Evolutionary conservation across 1,140 invertebrate species (phyloP), one percentile per base, ranked within the genome.

Genomic region (Meloidogyne exigua): DNA sequence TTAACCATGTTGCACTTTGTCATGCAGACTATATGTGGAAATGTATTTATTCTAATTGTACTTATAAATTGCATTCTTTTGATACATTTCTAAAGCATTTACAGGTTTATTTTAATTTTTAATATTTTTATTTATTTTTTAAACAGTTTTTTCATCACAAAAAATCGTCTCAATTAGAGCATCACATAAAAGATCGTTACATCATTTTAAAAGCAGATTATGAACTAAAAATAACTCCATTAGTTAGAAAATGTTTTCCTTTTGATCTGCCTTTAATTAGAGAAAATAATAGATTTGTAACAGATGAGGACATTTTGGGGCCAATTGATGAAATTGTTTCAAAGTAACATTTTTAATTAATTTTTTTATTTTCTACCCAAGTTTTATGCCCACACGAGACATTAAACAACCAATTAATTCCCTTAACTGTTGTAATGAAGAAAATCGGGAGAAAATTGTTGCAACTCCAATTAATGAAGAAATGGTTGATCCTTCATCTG

Each of bases 11-110:
- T 10, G 13, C 72, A 21, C 21, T 36, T 7, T 15, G 32, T 18
- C 72, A 73, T 32, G n/a, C 72, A 23, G 57, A 73, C 28, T 73
- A 73, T 36, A 28, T 25, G n/a, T 73, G 57, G 72, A 73, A 65
- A 39, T 73, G 72, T 39, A 65, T 73, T n/a, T 26, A 64, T 32
- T 0, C 12, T 65, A 21, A 28, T 9, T 73, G 72, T n/a, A 57
- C 26, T 13, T 73, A 63, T 15, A 32, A 64, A 36, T 26, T 73
- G 2, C 21, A 36, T 39, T 28, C 12, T 13, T 64, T 64, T 42
- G 23, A 7, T 11, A 23, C 26, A 26, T 73, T 73, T 32, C 32
- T 64, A 9, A 18, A 18, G 0, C 72, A 73, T 73, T 28, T 73
- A 65, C 62, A 73, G 32, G 72, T 73, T 13, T 57, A 49, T 66